A percentile compares a stretch with the other conserved stretches of the same genome.
phyloP scores from a whole-genome alignment of 2,888 invertebrate genomes.

The Poecilobothrus nobilitatus region DNA sequence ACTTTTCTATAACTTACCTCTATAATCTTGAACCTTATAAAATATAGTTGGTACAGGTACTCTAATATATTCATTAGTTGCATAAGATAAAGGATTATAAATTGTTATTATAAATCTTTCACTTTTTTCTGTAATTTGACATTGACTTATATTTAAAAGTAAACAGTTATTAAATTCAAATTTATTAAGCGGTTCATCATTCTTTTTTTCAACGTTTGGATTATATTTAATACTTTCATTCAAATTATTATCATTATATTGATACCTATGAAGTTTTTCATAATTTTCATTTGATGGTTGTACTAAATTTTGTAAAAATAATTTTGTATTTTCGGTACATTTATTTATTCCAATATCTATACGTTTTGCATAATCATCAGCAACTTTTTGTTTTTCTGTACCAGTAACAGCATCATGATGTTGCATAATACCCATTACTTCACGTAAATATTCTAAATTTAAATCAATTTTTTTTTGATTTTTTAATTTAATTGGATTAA shows the following conservation, averaged over 20 bases:
- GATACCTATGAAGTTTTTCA: not conserved
- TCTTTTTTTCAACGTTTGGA: conserved; percentile 30
- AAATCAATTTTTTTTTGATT: conserved; percentile 19
- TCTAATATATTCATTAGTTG: conserved; percentile 51
- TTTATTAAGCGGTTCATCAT: conserved; percentile 23
- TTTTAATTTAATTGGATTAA: conserved; percentile 49
- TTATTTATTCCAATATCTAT: conserved; percentile 57
- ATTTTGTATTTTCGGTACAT: conserved; percentile 21
- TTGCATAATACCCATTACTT: conserved; percentile 57
- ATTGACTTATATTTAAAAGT: conserved; percentile 67
- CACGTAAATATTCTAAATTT: conserved; percentile 55
- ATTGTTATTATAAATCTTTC: conserved; percentile 58
- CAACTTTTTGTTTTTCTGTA: conserved; percentile 78
- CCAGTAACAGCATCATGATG: conserved; percentile 86
- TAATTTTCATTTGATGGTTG: conserved; percentile 5
- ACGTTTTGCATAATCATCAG: conserved; percentile 75
- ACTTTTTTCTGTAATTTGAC: conserved; percentile 52
- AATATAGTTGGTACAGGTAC: conserved; percentile 51
- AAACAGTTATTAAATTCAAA: conserved; percentile 50
- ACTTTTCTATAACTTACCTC: conserved; percentile 47
- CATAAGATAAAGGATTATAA: conserved; percentile 55
- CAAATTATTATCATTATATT: not conserved
- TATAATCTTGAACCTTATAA: conserved; percentile 56
- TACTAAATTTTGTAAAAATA: not conserved
- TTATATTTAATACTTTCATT: conserved; percentile 28